These are phyloP conservation scores for Fragum sueziense DNA, from an alignment of 2,888 invertebrate species.

Conservation along the genomic window DNA sequence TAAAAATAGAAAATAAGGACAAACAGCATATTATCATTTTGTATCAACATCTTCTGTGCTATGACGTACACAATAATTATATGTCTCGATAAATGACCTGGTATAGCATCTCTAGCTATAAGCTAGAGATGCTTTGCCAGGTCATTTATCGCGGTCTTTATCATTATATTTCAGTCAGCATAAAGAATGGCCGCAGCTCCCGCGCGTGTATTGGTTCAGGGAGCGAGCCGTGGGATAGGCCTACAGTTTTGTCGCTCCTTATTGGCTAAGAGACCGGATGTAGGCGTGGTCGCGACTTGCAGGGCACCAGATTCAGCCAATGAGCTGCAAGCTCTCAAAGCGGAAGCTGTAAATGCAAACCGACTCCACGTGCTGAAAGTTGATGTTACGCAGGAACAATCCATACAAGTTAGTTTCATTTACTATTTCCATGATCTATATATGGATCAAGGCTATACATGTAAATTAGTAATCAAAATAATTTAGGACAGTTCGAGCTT, in stretches of 20 bases:
- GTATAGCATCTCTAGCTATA: no score
- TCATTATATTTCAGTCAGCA: no score
- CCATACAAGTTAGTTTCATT: conserved; percentile 59
- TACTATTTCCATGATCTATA: background rate
- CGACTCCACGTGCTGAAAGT: conserved; percentile 60
- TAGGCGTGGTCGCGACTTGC: conserved; percentile 72
- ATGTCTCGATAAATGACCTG: no score
- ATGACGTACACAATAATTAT: no score
- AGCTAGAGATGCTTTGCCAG: no score
- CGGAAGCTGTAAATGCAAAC: conserved; percentile 30
- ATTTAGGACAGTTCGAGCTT: no score
- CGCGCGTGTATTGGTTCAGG: conserved; percentile 62
- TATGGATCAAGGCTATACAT: background rate
- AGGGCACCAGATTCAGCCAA: conserved; percentile 62
- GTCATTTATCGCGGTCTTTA: no score
- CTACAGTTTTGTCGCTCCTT: conserved; percentile 72
- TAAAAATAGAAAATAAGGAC: no score
- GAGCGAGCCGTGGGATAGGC: conserved; percentile 75
- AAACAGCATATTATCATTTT: no score
- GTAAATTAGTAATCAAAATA: no score
- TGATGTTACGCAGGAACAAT: conserved; percentile 67
- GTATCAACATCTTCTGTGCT: no score
- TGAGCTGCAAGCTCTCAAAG: conserved; percentile 60
- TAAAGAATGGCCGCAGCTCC: background rate
- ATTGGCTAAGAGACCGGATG: conserved; percentile 54